These are phyloP conservation scores for Geotrypetes seraphini DNA, from an alignment of 2,797 vertebrate species.

Conservation along the genomic window DNA sequence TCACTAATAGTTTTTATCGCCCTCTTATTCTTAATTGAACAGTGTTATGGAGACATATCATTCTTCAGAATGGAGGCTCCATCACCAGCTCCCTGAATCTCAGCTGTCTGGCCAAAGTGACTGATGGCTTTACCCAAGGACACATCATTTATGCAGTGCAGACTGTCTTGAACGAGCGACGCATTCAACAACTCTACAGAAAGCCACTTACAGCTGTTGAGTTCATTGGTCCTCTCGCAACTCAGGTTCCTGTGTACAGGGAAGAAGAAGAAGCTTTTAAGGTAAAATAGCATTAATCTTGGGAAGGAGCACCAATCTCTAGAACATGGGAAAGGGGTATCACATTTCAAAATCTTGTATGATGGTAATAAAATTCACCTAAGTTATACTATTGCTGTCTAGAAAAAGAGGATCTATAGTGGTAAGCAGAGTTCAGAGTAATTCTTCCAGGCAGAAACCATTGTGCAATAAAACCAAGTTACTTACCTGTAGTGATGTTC, in stretches of 20 bases:
- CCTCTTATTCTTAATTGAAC: neutral
- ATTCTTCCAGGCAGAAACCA: too few species aligned
- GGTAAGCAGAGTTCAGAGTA: too few species aligned
- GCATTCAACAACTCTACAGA: constrained; percentile 41
- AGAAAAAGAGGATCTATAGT: too few species aligned
- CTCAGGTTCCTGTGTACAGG: constrained; percentile 57
- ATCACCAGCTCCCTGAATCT: constrained; percentile 43
- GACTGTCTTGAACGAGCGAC: constrained; percentile 44
- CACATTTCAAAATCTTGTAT: too few species aligned
- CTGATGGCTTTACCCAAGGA: constrained; percentile 68
- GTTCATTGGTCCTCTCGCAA: constrained; percentile 50
- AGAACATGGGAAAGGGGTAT: too few species aligned
- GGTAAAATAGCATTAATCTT: too few species aligned
- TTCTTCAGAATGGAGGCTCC: constrained; percentile 33
- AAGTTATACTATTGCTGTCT: too few species aligned
- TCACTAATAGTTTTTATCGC: too few species aligned
- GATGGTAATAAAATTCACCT: too few species aligned
- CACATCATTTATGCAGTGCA: constrained; percentile 40
- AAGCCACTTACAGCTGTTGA: constrained; percentile 52
- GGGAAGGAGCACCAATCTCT: too few species aligned
- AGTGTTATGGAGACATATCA: constrained; percentile 66
- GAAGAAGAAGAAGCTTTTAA: constrained; percentile 69
- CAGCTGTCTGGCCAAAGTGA: constrained; percentile 64
- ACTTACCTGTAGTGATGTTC: too few species aligned
- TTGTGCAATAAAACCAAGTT: too few species aligned